Conservation (phyloP, 2,888 invertebrate species). For the Rhagium mordax region DNA sequence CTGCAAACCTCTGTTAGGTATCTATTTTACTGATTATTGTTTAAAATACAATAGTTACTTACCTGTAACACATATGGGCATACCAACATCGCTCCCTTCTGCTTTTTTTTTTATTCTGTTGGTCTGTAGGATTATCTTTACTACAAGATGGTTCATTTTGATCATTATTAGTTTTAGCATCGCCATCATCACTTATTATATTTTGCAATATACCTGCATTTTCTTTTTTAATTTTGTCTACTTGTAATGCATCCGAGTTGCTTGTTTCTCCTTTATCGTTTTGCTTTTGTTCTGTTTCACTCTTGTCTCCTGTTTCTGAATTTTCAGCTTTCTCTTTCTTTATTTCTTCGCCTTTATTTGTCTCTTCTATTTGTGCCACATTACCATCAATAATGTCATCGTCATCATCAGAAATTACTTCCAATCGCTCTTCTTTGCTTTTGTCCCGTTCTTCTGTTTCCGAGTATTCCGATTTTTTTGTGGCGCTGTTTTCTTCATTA, state of each 20-base stretch:
- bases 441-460: background rate
- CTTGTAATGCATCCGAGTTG: slow-evolving; percentile 2
- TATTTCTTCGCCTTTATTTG: background rate
- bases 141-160: slow-evolving; percentile 22
- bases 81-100: slow-evolving; percentile 76
- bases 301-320: background rate
- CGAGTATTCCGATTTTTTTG: no score
- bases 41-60: slow-evolving; percentile 47
- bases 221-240: slow-evolving; percentile 8
- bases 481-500: no score
- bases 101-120: slow-evolving; percentile 38
- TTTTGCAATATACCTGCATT: background rate
- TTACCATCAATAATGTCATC: background rate
- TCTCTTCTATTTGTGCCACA: background rate
- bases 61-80: slow-evolving; percentile 78
- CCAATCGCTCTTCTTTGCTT: background rate
- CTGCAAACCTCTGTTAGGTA: no score
- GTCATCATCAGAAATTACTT: background rate
- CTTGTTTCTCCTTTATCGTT: background rate
- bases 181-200: background rate
- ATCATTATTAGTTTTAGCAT: slow-evolving; percentile 5
- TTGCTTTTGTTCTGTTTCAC: background rate
- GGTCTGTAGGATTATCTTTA: background rate
- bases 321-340: background rate
- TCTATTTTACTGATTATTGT: slow-evolving; percentile 12